These are phyloP conservation scores for Austrofundulus limnaeus DNA, from an alignment of 2,113 vertebrate genomes.

Conservation along the genomic window DNA sequence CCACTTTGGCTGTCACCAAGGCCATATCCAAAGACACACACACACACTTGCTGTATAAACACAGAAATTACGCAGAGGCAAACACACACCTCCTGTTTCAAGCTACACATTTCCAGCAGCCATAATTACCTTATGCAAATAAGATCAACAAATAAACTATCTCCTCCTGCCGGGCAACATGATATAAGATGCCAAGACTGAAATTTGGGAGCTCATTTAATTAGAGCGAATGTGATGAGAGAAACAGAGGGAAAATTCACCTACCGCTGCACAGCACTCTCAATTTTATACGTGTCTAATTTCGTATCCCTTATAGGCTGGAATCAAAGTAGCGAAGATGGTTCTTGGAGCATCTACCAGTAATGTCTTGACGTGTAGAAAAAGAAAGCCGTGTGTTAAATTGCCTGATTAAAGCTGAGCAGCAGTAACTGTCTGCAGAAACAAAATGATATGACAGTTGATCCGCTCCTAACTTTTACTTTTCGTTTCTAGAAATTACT, in stretches of 20 bases:
- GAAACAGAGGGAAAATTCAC: constrained; percentile 16
- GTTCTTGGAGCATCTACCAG: constrained; percentile 19
- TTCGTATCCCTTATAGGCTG: constrained; percentile 41
- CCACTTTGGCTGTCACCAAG: constrained; percentile 21
- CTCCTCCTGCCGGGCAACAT: constrained; percentile 49
- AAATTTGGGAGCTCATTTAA: constrained; percentile 59
- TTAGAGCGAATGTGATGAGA: constrained; percentile 53
- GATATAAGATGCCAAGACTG: constrained; percentile 44
- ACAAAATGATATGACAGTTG: constrained; percentile 14
- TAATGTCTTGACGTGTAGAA: constrained; percentile 9
- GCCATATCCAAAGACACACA: constrained; percentile 24
- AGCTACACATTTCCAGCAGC: constrained; percentile 48
- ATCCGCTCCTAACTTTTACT: constrained; percentile 2
- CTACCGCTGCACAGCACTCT: constrained; percentile 18
- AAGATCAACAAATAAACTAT: constrained; percentile 61
- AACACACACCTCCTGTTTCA: constrained; percentile 32
- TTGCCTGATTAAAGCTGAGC: constrained; percentile 22
- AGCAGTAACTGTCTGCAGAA: constrained; percentile 6
- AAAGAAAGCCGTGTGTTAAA: constrained; percentile 11
- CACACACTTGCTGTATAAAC: constrained; percentile 6
- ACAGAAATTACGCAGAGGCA: constrained; percentile 17
- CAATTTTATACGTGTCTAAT: constrained; percentile 32
- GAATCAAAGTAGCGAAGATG: constrained; percentile 32
- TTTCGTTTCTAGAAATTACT: constrained; percentile 24
- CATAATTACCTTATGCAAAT: constrained; percentile 75